phyloP scores from a whole-genome alignment of 2,113 vertebrate genomes.

The Columbina picui region DNA sequence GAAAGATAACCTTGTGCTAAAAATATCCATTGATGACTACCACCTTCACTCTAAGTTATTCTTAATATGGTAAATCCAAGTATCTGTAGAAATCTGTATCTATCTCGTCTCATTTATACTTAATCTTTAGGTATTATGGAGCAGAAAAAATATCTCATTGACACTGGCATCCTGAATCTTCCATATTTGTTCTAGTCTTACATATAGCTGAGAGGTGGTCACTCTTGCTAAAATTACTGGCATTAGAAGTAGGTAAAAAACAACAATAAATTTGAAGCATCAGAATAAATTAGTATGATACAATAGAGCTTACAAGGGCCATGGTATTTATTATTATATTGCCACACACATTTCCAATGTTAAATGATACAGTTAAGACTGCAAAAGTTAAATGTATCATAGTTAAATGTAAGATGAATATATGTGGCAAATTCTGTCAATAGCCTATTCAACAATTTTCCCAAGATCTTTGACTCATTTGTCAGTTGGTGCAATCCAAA shows the following conservation, averaged over 20 bases:
- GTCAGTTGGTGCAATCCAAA: background rate
- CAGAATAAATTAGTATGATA: background rate
- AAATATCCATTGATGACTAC: background rate
- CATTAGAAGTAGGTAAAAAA: background rate
- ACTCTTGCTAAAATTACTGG: background rate
- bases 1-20: background rate
- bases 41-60: background rate
- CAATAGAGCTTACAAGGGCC: background rate
- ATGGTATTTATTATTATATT: background rate
- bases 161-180: background rate
- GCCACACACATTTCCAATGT: background rate
- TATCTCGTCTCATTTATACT: background rate
- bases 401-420: background rate
- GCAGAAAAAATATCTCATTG: background rate
- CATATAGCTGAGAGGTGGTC: background rate
- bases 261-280: background rate
- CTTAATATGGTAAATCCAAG: background rate
- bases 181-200: background rate
- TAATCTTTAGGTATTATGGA: background rate
- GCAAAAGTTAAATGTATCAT: background rate
- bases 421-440: background rate
- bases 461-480: background rate
- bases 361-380: fast-evolving
- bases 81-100: background rate
- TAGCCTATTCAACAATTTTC: background rate